phyloP scores from a whole-genome alignment of 2,113 vertebrate species.

The Strix aluco region DNA sequence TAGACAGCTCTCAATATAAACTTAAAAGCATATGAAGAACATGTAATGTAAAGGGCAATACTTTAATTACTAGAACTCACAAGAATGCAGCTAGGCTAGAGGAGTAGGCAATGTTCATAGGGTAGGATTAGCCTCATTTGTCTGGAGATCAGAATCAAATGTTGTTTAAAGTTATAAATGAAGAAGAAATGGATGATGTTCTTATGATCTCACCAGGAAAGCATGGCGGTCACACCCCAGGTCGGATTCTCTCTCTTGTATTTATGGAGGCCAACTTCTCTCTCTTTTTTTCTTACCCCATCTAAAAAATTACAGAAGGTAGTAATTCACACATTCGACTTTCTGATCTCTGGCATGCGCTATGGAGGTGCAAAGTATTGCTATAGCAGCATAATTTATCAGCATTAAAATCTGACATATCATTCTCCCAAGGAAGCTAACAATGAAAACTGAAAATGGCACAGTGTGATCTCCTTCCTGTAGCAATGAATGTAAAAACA shows the following conservation, averaged over 20 bases:
- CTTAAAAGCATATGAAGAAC: neutral
- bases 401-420: slow-evolving; percentile 33
- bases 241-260: neutral
- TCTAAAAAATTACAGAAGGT: slow-evolving; percentile 12
- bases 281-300: neutral
- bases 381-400: slow-evolving; percentile 35
- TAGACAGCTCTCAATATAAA: neutral
- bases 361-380: slow-evolving; percentile 29
- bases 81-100: slow-evolving; percentile 39
- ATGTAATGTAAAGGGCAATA: neutral
- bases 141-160: slow-evolving; percentile 41
- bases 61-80: slow-evolving; percentile 26
- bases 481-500: slow-evolving; percentile 23
- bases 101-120: neutral
- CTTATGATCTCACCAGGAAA: slow-evolving; percentile 45
- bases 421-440: slow-evolving; percentile 43
- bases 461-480: slow-evolving; percentile 1
- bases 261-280: neutral
- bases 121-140: slow-evolving; percentile 26
- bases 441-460: neutral
- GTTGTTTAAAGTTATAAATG: slow-evolving; percentile 29
- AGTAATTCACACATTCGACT: slow-evolving; percentile 25
- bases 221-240: neutral
- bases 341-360: neutral
- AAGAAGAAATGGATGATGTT: slow-evolving; percentile 29